Evolutionary conservation across 2,797 vertebrate genomes (phyloP).

Genomic region (Pogoniulus pusillus): DNA sequence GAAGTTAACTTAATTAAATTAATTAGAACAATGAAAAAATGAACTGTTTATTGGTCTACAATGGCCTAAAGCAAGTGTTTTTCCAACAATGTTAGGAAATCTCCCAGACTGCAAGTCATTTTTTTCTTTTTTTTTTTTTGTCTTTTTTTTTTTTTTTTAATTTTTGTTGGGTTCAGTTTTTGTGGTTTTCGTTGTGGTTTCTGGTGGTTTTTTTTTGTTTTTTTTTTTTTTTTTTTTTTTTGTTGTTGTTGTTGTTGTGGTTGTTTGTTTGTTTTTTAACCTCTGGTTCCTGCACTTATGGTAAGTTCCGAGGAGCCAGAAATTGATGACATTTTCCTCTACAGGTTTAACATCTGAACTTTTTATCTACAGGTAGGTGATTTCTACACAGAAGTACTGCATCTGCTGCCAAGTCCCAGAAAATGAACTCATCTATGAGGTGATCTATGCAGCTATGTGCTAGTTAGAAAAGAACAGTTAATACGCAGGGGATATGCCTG

Average conservation of each 20-base stretch:
- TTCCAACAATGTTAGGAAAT: slow-evolving; percentile 72
- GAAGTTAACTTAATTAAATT: slow-evolving; percentile 85
- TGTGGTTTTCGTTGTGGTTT: no score
- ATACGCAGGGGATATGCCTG: not conserved
- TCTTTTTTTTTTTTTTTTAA: not conserved
- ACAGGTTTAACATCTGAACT: slow-evolving; percentile 28
- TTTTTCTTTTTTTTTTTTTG: not conserved
- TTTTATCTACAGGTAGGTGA: slow-evolving; percentile 41
- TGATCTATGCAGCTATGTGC: not conserved
- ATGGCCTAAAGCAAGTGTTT: slow-evolving; percentile 73
- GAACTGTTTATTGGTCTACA: slow-evolving; percentile 82
- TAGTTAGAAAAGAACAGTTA: not conserved
- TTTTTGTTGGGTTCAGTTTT: no score
- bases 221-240: not conserved
- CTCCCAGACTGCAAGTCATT: slow-evolving; percentile 42
- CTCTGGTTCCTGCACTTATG: slow-evolving; percentile 46
- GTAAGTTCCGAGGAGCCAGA: slow-evolving; percentile 23
- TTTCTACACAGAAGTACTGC: not conserved
- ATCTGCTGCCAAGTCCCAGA: not conserved
- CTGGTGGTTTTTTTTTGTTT: no score
- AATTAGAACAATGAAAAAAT: slow-evolving; percentile 83
- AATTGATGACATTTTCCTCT: slow-evolving; percentile 16
- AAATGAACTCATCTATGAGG: not conserved
- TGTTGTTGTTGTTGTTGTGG: no score
- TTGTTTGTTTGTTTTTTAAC: no score